Evolutionary conservation across 2,797 vertebrate species (phyloP).

Genomic region (Acanthis flammea): DNA sequence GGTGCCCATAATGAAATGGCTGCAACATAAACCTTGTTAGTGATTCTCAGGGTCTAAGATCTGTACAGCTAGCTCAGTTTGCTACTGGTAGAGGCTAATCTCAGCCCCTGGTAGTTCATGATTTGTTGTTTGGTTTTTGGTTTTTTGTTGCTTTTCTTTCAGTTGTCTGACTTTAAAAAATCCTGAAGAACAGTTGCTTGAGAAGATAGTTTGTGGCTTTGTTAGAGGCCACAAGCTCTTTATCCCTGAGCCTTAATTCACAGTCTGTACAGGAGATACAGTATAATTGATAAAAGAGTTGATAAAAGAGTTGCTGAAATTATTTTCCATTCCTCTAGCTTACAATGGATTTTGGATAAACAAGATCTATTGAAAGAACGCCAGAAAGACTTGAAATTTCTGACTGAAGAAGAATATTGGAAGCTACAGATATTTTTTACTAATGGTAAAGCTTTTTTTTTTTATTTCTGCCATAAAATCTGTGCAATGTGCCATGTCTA

Average conservation of each 20-base stretch:
- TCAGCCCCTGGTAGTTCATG: no score
- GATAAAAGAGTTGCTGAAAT: slow-evolving; percentile 1
- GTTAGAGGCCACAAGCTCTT: neutral
- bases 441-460: slow-evolving; percentile 83
- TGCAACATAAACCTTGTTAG: neutral
- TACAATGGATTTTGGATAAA: slow-evolving; percentile 99
- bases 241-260: neutral
- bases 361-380: slow-evolving; percentile 98
- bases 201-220: neutral
- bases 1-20: neutral
- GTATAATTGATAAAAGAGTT: neutral
- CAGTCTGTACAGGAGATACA: neutral
- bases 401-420: slow-evolving; percentile 98
- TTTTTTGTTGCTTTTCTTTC: neutral
- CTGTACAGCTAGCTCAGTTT: neutral
- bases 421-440: slow-evolving; percentile 99
- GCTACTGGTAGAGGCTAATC: accelerated
- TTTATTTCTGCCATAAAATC: neutral
- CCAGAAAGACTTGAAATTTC: slow-evolving; percentile 96
- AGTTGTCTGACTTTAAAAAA: neutral
- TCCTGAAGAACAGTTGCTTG: accelerated
- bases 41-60: accelerated
- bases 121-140: neutral
- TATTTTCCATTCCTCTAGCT: slow-evolving; percentile 73
- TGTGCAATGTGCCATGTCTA: neutral